Base-by-base conservation (phyloP, 2,113 vertebrate species). In the Gadus macrocephalus region DNA sequence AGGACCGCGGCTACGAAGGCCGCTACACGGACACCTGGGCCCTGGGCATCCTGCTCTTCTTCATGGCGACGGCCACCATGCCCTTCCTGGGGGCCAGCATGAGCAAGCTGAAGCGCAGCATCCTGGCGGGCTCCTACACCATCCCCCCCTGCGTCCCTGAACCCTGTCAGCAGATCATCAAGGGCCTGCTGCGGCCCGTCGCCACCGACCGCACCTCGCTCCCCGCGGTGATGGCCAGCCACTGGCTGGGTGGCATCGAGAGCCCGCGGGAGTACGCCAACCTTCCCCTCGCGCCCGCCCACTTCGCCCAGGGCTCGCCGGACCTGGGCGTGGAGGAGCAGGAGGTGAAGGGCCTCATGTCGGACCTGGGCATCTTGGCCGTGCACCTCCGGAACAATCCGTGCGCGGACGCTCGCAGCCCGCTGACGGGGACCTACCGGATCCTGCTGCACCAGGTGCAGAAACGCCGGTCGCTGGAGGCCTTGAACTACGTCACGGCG, bases 31-130 rank as follows among this genome's bases (percentile, higher is more conserved):
- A 93, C 78, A 86, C 90, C 71, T 93, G 92, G 93, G 92, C 92
- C n/a, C 73, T 93, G 58, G 93, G 92, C 3, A 81, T 93, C 49
- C 82, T 93, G 38, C 77, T 93, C 55, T 93, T 89, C 83, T 93
- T 92, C 79, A 91, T 91, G 79, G 87, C 86, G 61, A 93, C 91
- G 0, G 89, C 86, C 62, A 83, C 81, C 15, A 70, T 91, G 78
- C 93, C 93, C 3, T 93, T 93, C 73, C 69, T 35, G 0, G 92
- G 87, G 2, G 88, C 89, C 67, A 93, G 64, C 66, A 6, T 93
- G 25, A 69, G 81, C 2, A 78, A 78, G 55, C 81, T 93, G 71
- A 93, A 90, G 78, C 86, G 89, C 12, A 84, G 83, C 78, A 91
- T 93, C 80, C 70, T 91, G 7, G 87, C 90, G 19, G 92, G 92